Evolutionary conservation across 2,888 invertebrate genomes (phyloP), one percentile per base, ranked within the genome.

Genomic region (Fragum sueziense): DNA sequence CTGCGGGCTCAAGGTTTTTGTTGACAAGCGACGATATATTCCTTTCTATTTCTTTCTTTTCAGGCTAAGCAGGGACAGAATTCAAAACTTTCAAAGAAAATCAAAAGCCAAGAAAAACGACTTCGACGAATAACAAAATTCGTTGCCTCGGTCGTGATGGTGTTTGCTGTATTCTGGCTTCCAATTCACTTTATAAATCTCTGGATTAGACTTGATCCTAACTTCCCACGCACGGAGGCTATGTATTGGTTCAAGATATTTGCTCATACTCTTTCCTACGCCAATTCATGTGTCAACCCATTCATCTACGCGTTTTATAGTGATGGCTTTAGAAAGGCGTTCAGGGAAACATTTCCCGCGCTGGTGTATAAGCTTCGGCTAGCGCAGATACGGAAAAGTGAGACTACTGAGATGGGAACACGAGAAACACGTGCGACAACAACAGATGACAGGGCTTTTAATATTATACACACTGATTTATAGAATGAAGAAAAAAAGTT

Each of bases 231-330:
- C 70, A 89, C 87, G 0, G 33, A 71, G 0, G 54, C 79, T 7
- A 79, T 87, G 77, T 90, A 86, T 73, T 76, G 80, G 33, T 84
- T 89, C 52, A 90, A 88, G 80, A 83, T 89, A 33, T 79, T 90
- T 34, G 88, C 89, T 27, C 90, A 91, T 75, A 90, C 90, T 6
- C 80, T 91, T 31, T 91, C 91, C 1, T 91, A 90, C 80, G 88
- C 89, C 57, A 91, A 89, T 79, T 90, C 90, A 4, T 90, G 90
- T 80, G 89, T 91, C 29, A 91, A 91, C 73, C 91, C 91, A 9
- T 89, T 91, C 57, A 90, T 91, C n/a, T 91, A 91, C 79, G 89
- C 90, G 29, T 91, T 91, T 81, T 84, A 91, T 51, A 90, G 91
- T 34, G 91, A 91, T 75, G 90, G 90, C 6, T 91, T 91, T 77